Evolutionary conservation across 2,888 invertebrate genomes (phyloP), one percentile per base, ranked within the genome.

Genomic region (Leucoma salicis): DNA sequence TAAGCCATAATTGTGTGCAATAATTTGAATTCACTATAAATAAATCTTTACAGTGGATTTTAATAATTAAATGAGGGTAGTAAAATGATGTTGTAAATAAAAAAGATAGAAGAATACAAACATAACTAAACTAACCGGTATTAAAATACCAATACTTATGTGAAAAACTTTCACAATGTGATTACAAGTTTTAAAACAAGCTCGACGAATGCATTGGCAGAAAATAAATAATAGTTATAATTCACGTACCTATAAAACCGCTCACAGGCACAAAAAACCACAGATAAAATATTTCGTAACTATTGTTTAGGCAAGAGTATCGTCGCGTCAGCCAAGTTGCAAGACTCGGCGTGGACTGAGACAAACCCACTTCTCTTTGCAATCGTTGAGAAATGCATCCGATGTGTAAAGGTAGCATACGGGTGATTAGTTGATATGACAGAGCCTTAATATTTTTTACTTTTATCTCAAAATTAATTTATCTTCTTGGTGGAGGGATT

Each of bases 321-420:
- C 16, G 45, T 49, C 53, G 47, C 54, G 47, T 66, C 59, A 36
- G 63, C 57, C 57, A 57, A 53, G 57, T 40, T 45, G 49, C 44
- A 53, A 49, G 44, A 44, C 63, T 57, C 57, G 57, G 63, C 62
- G 57, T 53, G 51, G 55, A 78, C 78, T 79, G 73, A 68, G 49
- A 60, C 39, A 63, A 68, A 49, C 63, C 57, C 56, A 63, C 74
- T 70, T 60, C 67, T 74, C 74, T 71, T 68, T 65, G 70, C 48
- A 55, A 35, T 38, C 39, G 68, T 82, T 83, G 77, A 59, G 82
- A 73, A 82, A 83, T 74, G 63, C 60, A 70, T 58, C 46, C 36
- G 41, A 43, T 25, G 15, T 37, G 28, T 12, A 33, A 31, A 24
- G 35, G 27, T 21, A 14, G 42, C 14, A 45, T 28, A 58, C 59